These are phyloP conservation scores for Formicarius rufipectus DNA, from an alignment of 2,113 vertebrate genomes.

Conservation along the genomic window DNA sequence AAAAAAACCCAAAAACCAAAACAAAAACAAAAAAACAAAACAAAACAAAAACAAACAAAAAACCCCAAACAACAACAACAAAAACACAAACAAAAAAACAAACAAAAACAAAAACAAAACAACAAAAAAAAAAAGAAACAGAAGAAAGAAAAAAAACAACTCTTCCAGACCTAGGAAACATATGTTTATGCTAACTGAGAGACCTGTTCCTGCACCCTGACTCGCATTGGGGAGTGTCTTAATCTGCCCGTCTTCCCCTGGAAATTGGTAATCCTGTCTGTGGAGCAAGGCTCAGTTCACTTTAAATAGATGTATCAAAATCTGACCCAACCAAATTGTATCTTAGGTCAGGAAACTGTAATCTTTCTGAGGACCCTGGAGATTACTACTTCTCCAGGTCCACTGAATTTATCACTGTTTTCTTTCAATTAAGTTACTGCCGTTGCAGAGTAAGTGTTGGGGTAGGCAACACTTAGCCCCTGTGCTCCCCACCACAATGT, in stretches of 20 bases:
- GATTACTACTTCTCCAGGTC: neutral
- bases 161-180: slow-evolving; percentile 24
- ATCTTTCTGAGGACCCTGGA: neutral
- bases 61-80: too few species aligned
- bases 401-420: neutral
- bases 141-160: neutral
- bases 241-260: neutral
- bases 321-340: neutral
- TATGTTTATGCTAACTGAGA: slow-evolving; percentile 41
- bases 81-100: too few species aligned
- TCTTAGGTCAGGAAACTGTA: neutral
- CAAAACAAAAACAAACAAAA: too few species aligned
- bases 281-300: neutral
- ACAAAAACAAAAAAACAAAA: too few species aligned
- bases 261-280: neutral
- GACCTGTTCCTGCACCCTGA: slow-evolving; percentile 37
- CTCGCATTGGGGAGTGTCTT: rapidly evolving
- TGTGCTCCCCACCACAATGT: rapidly evolving
- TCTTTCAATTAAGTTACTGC: neutral
- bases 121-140: too few species aligned
- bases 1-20: too few species aligned
- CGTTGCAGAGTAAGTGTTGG: neutral
- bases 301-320: neutral
- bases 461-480: neutral
- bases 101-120: too few species aligned